phyloP scores from a whole-genome alignment of 2,797 vertebrate species.

The Hafferia zeledoni region DNA sequence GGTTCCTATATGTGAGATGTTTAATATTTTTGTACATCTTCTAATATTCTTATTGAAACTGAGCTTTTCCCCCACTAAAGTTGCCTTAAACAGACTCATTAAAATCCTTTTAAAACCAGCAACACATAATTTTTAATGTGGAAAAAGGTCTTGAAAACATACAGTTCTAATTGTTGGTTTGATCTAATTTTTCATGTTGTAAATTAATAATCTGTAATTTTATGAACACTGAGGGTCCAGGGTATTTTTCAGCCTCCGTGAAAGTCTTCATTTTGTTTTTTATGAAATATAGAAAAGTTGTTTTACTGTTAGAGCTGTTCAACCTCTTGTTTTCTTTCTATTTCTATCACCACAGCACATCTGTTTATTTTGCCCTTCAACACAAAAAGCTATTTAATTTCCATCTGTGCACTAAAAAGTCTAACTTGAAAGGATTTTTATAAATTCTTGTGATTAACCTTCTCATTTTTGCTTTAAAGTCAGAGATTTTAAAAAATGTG shows the following conservation, averaged over 20 bases:
- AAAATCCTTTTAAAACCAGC: neutral
- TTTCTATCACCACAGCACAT: conserved; percentile 22
- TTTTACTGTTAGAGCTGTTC: conserved; percentile 19
- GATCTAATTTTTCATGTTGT: conserved; percentile 17
- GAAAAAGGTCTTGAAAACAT: neutral
- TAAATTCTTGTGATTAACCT: neutral
- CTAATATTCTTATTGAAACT: neutral
- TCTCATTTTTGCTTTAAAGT: neutral
- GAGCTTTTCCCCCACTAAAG: neutral
- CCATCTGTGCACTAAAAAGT: neutral
- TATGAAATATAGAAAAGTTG: conserved; percentile 23
- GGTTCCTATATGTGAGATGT: neutral
- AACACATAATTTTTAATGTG: neutral
- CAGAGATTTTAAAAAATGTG: neutral
- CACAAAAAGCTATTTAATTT: conserved; percentile 41
- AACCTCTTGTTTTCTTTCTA: conserved; percentile 48
- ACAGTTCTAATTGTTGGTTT: neutral
- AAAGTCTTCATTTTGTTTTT: conserved; percentile 34
- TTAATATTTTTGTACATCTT: neutral
- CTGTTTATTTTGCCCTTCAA: conserved; percentile 45
- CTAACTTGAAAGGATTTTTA: neutral
- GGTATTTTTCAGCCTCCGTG: conserved; percentile 8
- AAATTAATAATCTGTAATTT: neutral
- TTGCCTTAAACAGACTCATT: neutral
- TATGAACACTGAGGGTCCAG: neutral